Evolutionary conservation across 2,888 invertebrate genomes (phyloP).

Genomic region (Nomada goodeniana): DNA sequence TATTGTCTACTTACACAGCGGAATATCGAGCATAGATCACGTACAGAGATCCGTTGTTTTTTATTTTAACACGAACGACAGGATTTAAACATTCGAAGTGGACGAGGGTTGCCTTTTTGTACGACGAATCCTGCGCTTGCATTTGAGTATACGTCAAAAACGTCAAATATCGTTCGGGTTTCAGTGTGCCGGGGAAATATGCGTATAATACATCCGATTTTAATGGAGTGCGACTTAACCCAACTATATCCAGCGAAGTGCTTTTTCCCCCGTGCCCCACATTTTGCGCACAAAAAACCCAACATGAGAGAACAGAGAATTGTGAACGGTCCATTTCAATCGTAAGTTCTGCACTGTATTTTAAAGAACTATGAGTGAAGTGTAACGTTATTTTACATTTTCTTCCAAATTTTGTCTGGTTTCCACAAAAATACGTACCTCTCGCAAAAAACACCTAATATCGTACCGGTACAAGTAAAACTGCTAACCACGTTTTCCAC

Average conservation of each 20-base stretch:
- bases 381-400: too few species aligned
- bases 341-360: too few species aligned
- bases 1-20: too few species aligned
- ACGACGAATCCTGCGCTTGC: background rate
- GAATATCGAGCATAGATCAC: too few species aligned
- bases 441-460: too few species aligned
- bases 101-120: background rate
- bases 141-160: background rate
- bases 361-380: too few species aligned
- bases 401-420: too few species aligned
- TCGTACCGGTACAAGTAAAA: too few species aligned
- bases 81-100: background rate
- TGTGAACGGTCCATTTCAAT: background rate
- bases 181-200: background rate
- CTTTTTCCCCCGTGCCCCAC: constrained; percentile 1
- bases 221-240: constrained; percentile 13
- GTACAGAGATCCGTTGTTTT: too few species aligned
- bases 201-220: constrained; percentile 2
- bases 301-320: background rate
- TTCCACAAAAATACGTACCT: too few species aligned
- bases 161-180: constrained; percentile 10
- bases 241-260: constrained; percentile 11
- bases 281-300: constrained; percentile 10
- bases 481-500: too few species aligned
- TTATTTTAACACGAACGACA: too few species aligned